Percentiles rank a stretch among this genome's conserved stretches.
These are phyloP conservation scores for Discoglossus pictus DNA, from an alignment of 2,797 vertebrate genomes.

Conservation along the genomic window DNA sequence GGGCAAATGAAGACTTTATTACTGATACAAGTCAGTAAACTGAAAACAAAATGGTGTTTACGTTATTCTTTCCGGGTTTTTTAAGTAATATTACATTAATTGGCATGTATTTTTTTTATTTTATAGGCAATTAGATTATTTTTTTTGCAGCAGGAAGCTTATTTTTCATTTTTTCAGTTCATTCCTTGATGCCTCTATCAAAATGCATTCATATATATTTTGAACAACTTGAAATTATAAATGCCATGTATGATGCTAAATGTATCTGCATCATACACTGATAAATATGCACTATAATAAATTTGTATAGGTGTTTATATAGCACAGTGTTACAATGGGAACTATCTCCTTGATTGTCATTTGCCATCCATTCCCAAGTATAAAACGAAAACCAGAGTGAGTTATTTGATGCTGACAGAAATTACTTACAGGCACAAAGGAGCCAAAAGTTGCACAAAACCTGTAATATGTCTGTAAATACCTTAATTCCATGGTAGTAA, in stretches of 20 bases:
- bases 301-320: conserved; percentile 59
- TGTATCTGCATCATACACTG: conserved; percentile 59
- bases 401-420: conserved; percentile 48
- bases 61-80: neutral
- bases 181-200: conserved; percentile 44
- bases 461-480: conserved; percentile 52
- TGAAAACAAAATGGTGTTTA: neutral
- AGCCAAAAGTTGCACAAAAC: conserved; percentile 55
- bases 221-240: conserved; percentile 52
- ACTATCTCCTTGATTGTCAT: conserved; percentile 51
- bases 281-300: conserved; percentile 59
- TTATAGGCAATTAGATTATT: neutral
- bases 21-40: conserved; percentile 49
- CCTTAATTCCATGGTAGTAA: conserved; percentile 50
- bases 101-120: too few relatives aligned
- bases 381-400: conserved; percentile 17
- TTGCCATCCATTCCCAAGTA: conserved; percentile 51
- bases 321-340: conserved; percentile 62
- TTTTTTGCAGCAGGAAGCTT: neutral
- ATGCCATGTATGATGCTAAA: conserved; percentile 55
- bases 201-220: conserved; percentile 46
- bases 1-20: conserved; percentile 23
- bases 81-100: too few relatives aligned
- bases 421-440: conserved; percentile 54
- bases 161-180: conserved; percentile 18